Conservation (phyloP, 2,888 invertebrate species). For the Emmelina monodactyla region DNA sequence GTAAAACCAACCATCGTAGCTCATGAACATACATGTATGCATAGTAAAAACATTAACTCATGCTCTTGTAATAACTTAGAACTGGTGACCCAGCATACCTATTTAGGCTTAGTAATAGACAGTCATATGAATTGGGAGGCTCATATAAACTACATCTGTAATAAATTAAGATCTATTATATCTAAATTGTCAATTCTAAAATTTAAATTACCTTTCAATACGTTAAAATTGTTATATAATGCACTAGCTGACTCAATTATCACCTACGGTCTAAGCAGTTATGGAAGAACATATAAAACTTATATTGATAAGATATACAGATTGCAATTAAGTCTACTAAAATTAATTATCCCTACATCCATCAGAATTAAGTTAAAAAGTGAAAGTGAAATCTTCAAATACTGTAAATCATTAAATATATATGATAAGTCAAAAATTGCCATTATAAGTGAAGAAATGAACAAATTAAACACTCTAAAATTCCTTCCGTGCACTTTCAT, state of each 20-base stretch:
- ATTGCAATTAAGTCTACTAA: slow-evolving; percentile 2
- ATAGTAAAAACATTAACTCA: not conserved
- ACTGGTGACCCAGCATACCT: slow-evolving; percentile 1
- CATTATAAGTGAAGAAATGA: too few relatives aligned
- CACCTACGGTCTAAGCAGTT: slow-evolving; percentile 1
- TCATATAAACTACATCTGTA: slow-evolving; percentile 6
- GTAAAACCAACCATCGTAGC: not conserved
- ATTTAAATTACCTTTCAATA: slow-evolving; percentile 2
- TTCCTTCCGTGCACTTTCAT: too few relatives aligned
- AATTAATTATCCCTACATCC: not conserved
- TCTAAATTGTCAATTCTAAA: slow-evolving; percentile 1
- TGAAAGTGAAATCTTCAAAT: not conserved
- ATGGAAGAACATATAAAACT: slow-evolving; percentile 3
- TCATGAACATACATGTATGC: slow-evolving; percentile 2
- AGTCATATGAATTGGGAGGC: slow-evolving; percentile 4
- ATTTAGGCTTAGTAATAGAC: slow-evolving; percentile 6
- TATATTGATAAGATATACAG: not conserved
- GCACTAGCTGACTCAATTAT: slow-evolving; percentile 3
- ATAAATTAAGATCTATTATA: slow-evolving; percentile 5
- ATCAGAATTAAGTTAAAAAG: not conserved
- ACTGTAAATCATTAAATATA: not conserved
- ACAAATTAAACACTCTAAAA: too few relatives aligned
- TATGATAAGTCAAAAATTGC: not conserved
- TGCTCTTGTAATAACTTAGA: not conserved
- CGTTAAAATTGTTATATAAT: not conserved